Percentiles rank a stretch among this genome's conserved stretches.
These are phyloP conservation scores for Nomada lathburiana DNA, from an alignment of 2,888 invertebrate species.

Conservation along the genomic window DNA sequence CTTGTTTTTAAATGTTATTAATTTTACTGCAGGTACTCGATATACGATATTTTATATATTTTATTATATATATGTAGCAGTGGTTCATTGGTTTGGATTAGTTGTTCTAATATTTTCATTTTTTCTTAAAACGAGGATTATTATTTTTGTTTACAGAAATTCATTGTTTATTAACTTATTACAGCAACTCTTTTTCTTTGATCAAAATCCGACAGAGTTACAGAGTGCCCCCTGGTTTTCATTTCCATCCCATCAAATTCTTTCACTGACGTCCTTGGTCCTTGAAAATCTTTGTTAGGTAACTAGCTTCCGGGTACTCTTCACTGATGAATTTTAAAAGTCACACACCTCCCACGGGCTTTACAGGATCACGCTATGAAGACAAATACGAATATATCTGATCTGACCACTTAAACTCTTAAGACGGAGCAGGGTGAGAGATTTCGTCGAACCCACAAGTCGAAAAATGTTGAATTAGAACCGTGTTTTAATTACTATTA, in stretches of 20 bases:
- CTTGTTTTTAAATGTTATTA: too few relatives aligned
- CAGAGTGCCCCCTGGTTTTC: neutral
- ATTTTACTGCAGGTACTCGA: neutral
- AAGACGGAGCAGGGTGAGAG: too few relatives aligned
- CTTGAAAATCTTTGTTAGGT: conserved; percentile 10
- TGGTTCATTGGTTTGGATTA: too few relatives aligned
- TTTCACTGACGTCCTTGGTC: conserved; percentile 18
- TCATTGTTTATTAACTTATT: too few relatives aligned
- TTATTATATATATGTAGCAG: too few relatives aligned
- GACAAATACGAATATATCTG: neutral
- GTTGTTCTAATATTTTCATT: too few relatives aligned
- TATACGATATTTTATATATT: neutral
- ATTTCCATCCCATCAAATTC: neutral
- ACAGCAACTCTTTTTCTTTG: too few relatives aligned
- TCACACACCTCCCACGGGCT: conserved; percentile 3
- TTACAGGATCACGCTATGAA: neutral
- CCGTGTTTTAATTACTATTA: too few relatives aligned
- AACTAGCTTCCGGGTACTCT: conserved; percentile 36
- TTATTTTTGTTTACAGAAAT: too few relatives aligned
- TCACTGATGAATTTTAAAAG: conserved; percentile 20
- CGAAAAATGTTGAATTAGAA: too few relatives aligned
- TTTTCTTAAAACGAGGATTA: too few relatives aligned
- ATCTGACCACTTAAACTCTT: neutral
- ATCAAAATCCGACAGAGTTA: neutral
- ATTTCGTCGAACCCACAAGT: too few relatives aligned